A percentile compares a stretch with the other conserved stretches of the same genome.
These are phyloP conservation scores for Symphodus melops DNA, from an alignment of 2,113 vertebrate species.

Conservation along the genomic window DNA sequence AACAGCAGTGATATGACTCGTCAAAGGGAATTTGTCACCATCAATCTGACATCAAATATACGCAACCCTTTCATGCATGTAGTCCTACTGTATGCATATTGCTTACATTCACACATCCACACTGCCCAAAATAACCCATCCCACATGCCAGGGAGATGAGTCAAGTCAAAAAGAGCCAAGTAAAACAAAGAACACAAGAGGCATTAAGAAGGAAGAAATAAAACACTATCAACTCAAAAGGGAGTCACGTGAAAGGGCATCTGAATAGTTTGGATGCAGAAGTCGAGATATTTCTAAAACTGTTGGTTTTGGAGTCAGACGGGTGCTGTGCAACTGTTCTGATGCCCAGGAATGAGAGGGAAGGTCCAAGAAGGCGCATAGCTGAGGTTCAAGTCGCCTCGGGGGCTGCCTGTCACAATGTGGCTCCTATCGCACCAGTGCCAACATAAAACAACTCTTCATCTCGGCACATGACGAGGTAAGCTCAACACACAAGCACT, in stretches of 20 bases:
- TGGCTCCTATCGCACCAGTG: constrained; percentile 44
- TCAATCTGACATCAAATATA: background rate
- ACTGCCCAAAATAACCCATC: constrained; percentile 37
- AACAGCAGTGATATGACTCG: background rate
- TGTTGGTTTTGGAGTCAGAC: constrained; percentile 60
- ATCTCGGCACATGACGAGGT: constrained; percentile 39
- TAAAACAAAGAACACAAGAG: constrained; percentile 39
- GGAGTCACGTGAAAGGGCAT: constrained; percentile 44
- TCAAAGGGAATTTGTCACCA: background rate
- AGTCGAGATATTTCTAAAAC: constrained; percentile 54
- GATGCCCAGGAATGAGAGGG: constrained; percentile 51
- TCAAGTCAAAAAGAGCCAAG: constrained; percentile 49
- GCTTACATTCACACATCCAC: constrained; percentile 32
- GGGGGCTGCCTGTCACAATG: constrained; percentile 52
- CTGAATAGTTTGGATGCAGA: constrained; percentile 56
- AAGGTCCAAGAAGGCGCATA: constrained; percentile 63
- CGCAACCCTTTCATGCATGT: background rate
- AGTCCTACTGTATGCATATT: constrained; percentile 14
- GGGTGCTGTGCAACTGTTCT: constrained; percentile 10
- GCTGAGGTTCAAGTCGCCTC: constrained; percentile 45
- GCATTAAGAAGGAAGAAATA: constrained; percentile 31
- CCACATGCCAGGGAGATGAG: constrained; percentile 21
- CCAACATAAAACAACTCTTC: constrained; percentile 50
- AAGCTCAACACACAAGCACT: constrained; percentile 6
- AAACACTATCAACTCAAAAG: constrained; percentile 42